Conservation (phyloP, 1,140 invertebrate species). For the Drosophila kurseongensis region DNA sequence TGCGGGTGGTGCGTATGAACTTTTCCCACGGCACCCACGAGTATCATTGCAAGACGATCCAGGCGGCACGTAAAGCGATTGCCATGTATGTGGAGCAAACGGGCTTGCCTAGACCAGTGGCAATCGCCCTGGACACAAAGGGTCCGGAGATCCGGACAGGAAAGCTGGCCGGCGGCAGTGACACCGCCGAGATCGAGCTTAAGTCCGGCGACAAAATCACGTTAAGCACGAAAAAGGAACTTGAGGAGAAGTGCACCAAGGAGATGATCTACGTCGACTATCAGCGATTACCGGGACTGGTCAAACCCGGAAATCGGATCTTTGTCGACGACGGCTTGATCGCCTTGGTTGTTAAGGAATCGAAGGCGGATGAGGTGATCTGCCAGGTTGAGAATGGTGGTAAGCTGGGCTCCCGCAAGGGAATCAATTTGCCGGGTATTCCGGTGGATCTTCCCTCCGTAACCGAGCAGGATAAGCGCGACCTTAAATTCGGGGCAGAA, state of each 20-base stretch:
- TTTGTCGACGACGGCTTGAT: slow-evolving; percentile 99
- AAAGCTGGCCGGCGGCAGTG: slow-evolving; percentile 89
- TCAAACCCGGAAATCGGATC: slow-evolving; percentile 92
- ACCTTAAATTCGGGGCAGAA: slow-evolving; percentile 96
- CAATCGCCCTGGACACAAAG: slow-evolving; percentile 97
- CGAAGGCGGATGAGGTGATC: slow-evolving; percentile 85
- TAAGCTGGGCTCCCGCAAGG: slow-evolving; percentile 95
- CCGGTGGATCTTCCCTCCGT: slow-evolving; percentile 98
- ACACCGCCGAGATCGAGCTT: slow-evolving; percentile 93
- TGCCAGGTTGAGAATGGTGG: slow-evolving; percentile 98
- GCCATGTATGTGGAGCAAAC: slow-evolving; percentile 89
- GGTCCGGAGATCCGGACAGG: slow-evolving; percentile 99
- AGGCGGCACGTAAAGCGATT: slow-evolving; percentile 92
- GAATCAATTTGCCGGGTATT: slow-evolving; percentile 96
- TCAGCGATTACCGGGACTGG: slow-evolving; percentile 96
- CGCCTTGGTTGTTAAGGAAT: slow-evolving; percentile 92
- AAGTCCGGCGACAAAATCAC: slow-evolving; percentile 91
- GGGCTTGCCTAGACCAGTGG: slow-evolving; percentile 81
- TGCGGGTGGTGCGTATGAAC: slow-evolving; percentile 98
- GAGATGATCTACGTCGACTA: slow-evolving; percentile 91
- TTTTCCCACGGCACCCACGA: slow-evolving; percentile 99
- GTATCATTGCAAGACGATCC: slow-evolving; percentile 95
- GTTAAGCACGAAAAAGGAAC: slow-evolving; percentile 93
- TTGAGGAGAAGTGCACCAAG: slow-evolving; percentile 91
- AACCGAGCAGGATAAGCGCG: slow-evolving; percentile 97